These are phyloP conservation scores for Macrosiphum euphorbiae DNA, from an alignment of 2,888 invertebrate genomes.

Conservation along the genomic window DNA sequence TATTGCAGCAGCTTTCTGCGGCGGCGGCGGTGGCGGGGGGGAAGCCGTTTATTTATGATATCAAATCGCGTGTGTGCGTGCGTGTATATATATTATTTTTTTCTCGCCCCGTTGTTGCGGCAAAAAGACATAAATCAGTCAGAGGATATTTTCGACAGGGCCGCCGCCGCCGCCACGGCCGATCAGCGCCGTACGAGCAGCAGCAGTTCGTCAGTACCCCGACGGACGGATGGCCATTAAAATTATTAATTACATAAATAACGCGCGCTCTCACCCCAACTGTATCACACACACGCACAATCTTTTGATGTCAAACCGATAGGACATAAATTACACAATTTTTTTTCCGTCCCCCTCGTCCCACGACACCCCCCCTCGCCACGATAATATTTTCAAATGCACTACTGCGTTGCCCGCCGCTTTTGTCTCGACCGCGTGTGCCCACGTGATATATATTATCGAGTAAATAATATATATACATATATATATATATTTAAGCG, in stretches of 20 bases:
- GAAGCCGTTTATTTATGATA: conserved; percentile 63
- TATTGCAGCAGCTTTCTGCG: conserved; percentile 59
- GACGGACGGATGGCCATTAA: conserved; percentile 64
- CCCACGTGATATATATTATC: conserved; percentile 19
- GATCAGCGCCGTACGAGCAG: conserved; percentile 33
- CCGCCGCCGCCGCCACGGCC: conserved; percentile 43
- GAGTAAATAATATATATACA: neutral
- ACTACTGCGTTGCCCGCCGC: neutral
- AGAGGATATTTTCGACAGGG: conserved; percentile 63
- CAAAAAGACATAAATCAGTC: conserved; percentile 65
- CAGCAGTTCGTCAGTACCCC: conserved; percentile 63
- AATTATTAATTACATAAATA: conserved; percentile 66
- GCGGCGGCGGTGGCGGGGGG: neutral
- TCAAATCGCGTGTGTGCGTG: conserved; percentile 26
- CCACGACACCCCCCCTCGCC: conserved; percentile 1
- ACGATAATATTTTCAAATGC: conserved; percentile 9
- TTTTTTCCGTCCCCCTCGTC: conserved; percentile 20
- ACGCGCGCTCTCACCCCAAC: conserved; percentile 50
- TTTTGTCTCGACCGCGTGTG: conserved; percentile 52
- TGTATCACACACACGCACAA: conserved; percentile 50
- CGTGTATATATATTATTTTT: conserved; percentile 49
- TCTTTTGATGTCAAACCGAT: conserved; percentile 65
- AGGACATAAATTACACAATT: conserved; percentile 64
- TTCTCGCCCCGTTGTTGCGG: conserved; percentile 55
- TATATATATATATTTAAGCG: conserved; percentile 23